phyloP scores from a whole-genome alignment of 2,113 vertebrate genomes.

The Uropsilus gracilis region DNA sequence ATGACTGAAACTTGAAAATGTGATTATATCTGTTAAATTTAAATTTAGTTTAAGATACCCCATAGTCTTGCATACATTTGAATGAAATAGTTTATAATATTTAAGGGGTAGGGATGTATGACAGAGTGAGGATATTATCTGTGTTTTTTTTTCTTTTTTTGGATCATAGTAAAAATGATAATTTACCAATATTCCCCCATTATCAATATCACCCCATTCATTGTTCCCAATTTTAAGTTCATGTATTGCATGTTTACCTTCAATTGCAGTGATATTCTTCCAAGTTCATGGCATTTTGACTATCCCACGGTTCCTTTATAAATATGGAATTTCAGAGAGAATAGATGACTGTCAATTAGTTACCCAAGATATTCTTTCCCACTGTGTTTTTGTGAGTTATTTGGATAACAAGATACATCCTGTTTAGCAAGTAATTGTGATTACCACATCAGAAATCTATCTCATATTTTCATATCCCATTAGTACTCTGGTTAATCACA shows the following conservation, averaged over 20 bases:
- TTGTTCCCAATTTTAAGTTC: background rate
- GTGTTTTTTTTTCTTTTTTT: too few species aligned
- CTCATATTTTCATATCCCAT: background rate
- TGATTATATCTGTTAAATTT: background rate
- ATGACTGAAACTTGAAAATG: background rate
- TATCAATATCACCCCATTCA: fast-evolving
- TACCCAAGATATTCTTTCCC: background rate
- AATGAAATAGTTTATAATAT: background rate
- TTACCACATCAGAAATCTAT: slow-evolving; percentile 8
- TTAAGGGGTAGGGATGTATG: background rate
- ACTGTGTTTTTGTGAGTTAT: background rate
- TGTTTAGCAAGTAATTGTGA: slow-evolving; percentile 7
- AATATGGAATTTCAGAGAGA: background rate
- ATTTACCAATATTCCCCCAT: background rate
- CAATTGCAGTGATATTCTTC: background rate
- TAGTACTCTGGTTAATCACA: background rate
- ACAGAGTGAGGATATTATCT: background rate
- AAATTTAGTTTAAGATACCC: background rate
- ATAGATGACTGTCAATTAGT: background rate
- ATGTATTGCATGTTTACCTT: background rate
- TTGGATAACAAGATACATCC: slow-evolving; percentile 12
- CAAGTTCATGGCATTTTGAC: background rate
- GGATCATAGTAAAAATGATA: background rate
- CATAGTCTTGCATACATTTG: background rate
- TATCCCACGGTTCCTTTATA: background rate